Evolutionary conservation across 2,888 invertebrate genomes (phyloP), one percentile per base, ranked within the genome.

Genomic region (Pachycephus smyrnensis): DNA sequence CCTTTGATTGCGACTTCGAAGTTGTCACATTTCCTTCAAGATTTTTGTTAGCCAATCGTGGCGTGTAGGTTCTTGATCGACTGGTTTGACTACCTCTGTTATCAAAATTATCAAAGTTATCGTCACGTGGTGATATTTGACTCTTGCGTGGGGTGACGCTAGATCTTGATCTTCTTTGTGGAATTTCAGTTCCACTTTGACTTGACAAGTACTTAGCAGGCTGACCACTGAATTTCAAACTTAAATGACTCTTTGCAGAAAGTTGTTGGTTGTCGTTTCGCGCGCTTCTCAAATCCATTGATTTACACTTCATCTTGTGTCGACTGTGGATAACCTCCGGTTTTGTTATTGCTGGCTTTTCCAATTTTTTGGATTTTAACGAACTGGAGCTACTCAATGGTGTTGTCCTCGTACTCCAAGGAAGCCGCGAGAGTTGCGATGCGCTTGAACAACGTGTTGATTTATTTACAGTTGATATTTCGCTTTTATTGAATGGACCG

Each of bases 81-180:
- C 55, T 55, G 23, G 23, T 55, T 55, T 55, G 55, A 55, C 23
- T 55, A 55, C 55, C 55, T 55, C 23, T 55, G 55, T 55, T 55
- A 55, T 55, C 55, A 55, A 23, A 23, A 55, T 55, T 9, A 55
- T 23, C 23, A 55, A 55, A 9, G 55, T 55, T 55, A 23, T 55
- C 55, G 55, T 55, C 55, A 55, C 55, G 55, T 23, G 84, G 76
- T 1, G 80, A 79, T n/a, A 76, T 73, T 55, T 82, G 80, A n/a
- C 30, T 71, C n/a, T 79, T 83, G 33, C 84, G 77, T 30, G 85
- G 82, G 12, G 78, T 83, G 6, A 79, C 76, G 73, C 84, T 82
- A 1, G 88, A 88, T 37, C 81, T 83, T 4, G 88, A 88, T 82
- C 84, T 82, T 76, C 84, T 82, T 37, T 81, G 82, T 80, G 74